A percentile compares a stretch with the other conserved stretches of the same genome.
Conservation (phyloP, 2,113 vertebrate species). For the Hippolais icterina region DNA sequence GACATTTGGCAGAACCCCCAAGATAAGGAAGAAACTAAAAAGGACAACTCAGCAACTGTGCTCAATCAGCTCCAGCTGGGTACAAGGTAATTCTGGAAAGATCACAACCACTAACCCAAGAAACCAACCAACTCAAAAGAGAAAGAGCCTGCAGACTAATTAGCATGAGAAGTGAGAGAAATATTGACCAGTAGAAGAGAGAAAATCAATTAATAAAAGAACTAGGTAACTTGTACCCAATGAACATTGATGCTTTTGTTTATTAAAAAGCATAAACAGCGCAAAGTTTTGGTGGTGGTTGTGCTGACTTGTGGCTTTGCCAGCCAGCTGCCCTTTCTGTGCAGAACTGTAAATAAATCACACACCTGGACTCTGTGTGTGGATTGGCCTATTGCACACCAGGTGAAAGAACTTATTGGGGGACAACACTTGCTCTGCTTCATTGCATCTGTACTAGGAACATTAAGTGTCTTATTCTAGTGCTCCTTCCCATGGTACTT, state of each 20-base stretch:
- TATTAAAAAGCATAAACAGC: background rate
- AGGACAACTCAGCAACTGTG: background rate
- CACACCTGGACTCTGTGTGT: fast-evolving
- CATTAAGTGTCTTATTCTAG: background rate
- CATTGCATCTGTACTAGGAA: background rate
- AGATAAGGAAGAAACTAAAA: background rate
- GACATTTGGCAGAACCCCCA: background rate
- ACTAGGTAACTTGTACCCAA: background rate
- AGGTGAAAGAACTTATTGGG: background rate
- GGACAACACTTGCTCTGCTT: background rate
- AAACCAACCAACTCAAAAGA: background rate
- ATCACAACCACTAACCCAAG: background rate
- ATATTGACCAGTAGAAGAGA: background rate
- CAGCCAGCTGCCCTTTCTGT: background rate
- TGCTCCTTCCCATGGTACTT: background rate
- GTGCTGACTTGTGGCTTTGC: background rate
- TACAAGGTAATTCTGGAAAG: background rate
- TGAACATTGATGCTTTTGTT: background rate
- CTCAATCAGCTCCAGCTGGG: background rate
- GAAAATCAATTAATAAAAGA: background rate
- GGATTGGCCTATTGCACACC: background rate
- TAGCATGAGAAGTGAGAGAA: background rate
- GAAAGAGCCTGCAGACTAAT: background rate
- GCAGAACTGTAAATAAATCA: background rate
- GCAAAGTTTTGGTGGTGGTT: background rate